Evolutionary conservation across 1,140 invertebrate species (phyloP).

Genomic region (Hyles vespertilio): DNA sequence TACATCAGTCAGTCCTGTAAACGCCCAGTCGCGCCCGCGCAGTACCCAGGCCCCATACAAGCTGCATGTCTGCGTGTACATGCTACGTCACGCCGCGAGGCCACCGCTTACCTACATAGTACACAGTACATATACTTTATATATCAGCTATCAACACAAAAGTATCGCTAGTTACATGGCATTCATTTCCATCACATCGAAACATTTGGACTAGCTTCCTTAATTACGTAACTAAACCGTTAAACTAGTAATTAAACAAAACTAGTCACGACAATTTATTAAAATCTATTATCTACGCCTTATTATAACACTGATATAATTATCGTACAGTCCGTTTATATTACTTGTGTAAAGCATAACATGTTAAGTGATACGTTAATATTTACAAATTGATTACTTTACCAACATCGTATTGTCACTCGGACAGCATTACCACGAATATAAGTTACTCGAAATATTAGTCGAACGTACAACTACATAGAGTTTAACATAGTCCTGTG

Average conservation of each 20-base stretch:
- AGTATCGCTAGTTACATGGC: conserved; percentile 60
- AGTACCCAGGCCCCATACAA: conserved; percentile 5
- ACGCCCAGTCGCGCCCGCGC: conserved; percentile 19
- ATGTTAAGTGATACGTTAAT: conserved; percentile 19
- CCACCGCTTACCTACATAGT: not conserved
- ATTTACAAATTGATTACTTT: conserved; percentile 19
- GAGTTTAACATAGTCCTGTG: not conserved
- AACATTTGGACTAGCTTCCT: conserved; percentile 73
- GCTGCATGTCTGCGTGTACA: not conserved
- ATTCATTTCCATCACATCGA: conserved; percentile 68
- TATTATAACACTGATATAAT: conserved; percentile 43
- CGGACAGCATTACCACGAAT: not conserved
- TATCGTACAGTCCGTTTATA: conserved; percentile 44
- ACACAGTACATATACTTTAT: conserved; percentile 1
- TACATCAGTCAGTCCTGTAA: conserved; percentile 8
- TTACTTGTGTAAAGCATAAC: conserved; percentile 35
- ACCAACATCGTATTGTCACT: conserved; percentile 10
- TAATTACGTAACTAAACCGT: conserved; percentile 66
- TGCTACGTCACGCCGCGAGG: not conserved
- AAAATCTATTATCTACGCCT: conserved; percentile 32
- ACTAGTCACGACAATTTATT: conserved; percentile 61
- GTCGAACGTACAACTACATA: not conserved
- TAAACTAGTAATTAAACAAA: conserved; percentile 70
- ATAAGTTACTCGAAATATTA: conserved; percentile 3
- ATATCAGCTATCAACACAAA: conserved; percentile 43